Conservation (phyloP, 37 sponge, comb jelly and placozoan genomes). For the Halisarca cf. caerulea region DNA sequence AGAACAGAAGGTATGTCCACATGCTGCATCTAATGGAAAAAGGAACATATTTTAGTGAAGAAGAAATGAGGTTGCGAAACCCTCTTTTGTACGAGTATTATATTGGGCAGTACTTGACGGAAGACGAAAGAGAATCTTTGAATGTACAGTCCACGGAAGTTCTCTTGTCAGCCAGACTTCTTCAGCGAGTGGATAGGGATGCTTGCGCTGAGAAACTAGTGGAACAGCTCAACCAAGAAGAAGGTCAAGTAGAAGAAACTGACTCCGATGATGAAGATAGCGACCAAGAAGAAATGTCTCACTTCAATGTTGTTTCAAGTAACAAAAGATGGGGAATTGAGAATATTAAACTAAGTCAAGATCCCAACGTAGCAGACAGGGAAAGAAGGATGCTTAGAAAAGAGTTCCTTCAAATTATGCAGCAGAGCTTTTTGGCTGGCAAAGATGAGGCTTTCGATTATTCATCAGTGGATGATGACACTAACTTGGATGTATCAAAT, state of each 20-base stretch:
- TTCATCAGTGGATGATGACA: conserved; percentile 55
- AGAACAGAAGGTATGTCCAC: conserved; percentile 71
- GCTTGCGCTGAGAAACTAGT: not conserved
- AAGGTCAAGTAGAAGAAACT: conserved; percentile 34
- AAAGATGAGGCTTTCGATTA: conserved; percentile 85
- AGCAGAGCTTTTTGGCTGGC: conserved; percentile 71
- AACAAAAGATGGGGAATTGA: not conserved
- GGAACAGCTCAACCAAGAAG: conserved; percentile 49
- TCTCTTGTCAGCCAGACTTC: conserved; percentile 44
- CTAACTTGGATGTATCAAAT: conserved; percentile 55
- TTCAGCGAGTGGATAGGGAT: conserved; percentile 44
- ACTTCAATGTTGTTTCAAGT: not conserved
- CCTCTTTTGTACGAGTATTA: conserved; percentile 79
- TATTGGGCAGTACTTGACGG: conserved; percentile 81
- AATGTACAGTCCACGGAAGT: conserved; percentile 30
- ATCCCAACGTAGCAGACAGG: conserved; percentile 23
- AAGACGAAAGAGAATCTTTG: conserved; percentile 53
- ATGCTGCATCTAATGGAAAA: conserved; percentile 53
- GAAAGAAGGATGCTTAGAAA: conserved; percentile 58
- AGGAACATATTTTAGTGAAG: conserved; percentile 68
- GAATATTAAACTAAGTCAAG: conserved; percentile 25
- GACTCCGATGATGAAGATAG: conserved; percentile 29
- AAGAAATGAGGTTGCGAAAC: conserved; percentile 68
- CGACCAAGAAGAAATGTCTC: not conserved
- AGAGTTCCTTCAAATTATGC: conserved; percentile 76